Percentiles rank a stretch among this genome's conserved stretches.
These are phyloP conservation scores for Cyclina sinensis DNA, from an alignment of 1,140 invertebrate species.

Conservation along the genomic window DNA sequence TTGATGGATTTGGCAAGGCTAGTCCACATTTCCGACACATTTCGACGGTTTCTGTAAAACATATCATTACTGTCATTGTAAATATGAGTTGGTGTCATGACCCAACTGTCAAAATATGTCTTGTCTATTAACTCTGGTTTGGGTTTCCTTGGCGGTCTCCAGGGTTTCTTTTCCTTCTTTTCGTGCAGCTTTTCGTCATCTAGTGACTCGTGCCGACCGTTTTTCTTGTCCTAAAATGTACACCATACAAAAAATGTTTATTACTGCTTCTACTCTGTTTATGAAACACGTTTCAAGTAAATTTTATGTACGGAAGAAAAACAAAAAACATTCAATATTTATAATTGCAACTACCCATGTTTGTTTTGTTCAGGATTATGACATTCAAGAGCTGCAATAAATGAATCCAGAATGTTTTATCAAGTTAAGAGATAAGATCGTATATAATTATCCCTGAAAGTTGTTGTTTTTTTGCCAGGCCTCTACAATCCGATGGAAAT, in stretches of 20 bases:
- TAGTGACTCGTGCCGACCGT: not conserved
- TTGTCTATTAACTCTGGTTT: conserved; percentile 49
- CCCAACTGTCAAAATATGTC: conserved; percentile 57
- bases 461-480: too few species aligned
- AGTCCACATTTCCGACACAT: conserved; percentile 63
- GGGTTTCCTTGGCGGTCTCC: conserved; percentile 42
- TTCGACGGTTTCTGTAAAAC: conserved; percentile 57
- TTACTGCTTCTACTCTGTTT: not conserved
- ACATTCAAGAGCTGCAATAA: too few species aligned
- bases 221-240: not conserved
- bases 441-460: too few species aligned
- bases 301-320: too few species aligned
- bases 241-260: too few species aligned
- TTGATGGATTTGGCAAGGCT: conserved; percentile 45
- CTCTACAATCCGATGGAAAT: too few species aligned
- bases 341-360: too few species aligned
- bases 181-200: conserved; percentile 10
- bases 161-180: conserved; percentile 46
- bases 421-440: too few species aligned
- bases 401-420: too few species aligned
- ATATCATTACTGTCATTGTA: conserved; percentile 35
- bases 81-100: conserved; percentile 31
- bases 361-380: too few species aligned
- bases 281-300: too few species aligned
- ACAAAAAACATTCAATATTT: too few species aligned